Conservation (phyloP, 92 coral and sea anemone genomes). For the Meandrina meandrites region DNA sequence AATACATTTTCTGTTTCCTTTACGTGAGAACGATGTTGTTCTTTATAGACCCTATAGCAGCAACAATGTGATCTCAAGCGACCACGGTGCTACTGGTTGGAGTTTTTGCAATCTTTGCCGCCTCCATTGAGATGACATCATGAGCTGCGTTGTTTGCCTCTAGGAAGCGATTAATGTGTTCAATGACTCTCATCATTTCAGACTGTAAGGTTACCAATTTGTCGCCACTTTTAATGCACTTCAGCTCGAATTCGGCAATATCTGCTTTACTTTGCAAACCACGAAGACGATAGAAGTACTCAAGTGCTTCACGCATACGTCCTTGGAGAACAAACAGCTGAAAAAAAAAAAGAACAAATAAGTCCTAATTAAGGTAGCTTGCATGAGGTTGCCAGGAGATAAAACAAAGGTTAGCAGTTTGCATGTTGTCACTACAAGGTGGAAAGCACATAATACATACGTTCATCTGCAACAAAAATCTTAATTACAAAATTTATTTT, state of each 20-base stretch:
- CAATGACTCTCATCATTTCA: constrained; percentile 86
- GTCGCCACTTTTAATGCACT: constrained; percentile 81
- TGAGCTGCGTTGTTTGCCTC: constrained; percentile 93
- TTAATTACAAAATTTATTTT: no score
- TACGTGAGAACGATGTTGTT: background rate
- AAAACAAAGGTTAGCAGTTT: no score
- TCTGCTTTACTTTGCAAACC: constrained; percentile 86
- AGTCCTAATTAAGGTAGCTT: background rate
- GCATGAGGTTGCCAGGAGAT: no score
- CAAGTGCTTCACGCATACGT: constrained; percentile 89
- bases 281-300: constrained; percentile 87
- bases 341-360: constrained; percentile 9
- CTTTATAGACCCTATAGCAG: background rate
- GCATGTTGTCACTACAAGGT: no score
- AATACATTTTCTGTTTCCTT: background rate
- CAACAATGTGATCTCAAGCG: background rate
- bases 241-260: constrained; percentile 82
- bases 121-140: constrained; percentile 80
- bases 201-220: constrained; percentile 71
- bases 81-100: constrained; percentile 47
- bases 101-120: constrained; percentile 74
- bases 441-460: no score
- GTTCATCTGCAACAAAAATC: no score
- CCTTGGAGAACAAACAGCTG: constrained; percentile 87
- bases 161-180: constrained; percentile 86